Conservation (phyloP, 2,113 vertebrate species). For the Tretioscincus oriximinensis region DNA sequence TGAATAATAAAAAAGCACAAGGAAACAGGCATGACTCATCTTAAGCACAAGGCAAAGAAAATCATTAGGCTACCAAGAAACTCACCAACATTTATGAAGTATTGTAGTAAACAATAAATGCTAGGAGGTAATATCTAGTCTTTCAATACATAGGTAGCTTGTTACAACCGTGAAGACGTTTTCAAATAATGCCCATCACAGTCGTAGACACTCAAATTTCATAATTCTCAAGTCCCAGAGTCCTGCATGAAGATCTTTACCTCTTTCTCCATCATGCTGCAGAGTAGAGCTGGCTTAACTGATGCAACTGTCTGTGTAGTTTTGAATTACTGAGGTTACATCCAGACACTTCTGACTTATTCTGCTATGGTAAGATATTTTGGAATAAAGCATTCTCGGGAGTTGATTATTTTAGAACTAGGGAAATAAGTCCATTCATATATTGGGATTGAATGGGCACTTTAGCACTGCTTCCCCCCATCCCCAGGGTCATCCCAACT, state of each 20-base stretch:
- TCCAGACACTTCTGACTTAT: too few relatives aligned
- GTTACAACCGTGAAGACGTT: not conserved
- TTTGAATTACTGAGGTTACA: not conserved
- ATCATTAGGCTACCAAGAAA: not conserved
- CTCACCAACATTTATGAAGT: not conserved
- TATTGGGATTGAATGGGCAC: too few relatives aligned
- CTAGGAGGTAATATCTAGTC: too few relatives aligned
- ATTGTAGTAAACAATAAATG: not conserved
- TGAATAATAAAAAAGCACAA: conserved; percentile 1
- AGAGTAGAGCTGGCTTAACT: not conserved
- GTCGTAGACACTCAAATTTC: too few relatives aligned
- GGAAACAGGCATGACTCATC: not conserved
- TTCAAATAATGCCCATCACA: not conserved
- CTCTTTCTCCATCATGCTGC: not conserved
- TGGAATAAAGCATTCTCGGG: too few relatives aligned
- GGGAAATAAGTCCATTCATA: too few relatives aligned
- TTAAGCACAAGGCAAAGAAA: not conserved
- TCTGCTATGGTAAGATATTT: too few relatives aligned
- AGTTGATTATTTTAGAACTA: too few relatives aligned
- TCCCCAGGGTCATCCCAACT: too few relatives aligned
- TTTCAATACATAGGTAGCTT: not conserved
- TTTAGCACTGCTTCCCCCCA: too few relatives aligned
- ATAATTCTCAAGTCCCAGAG: too few relatives aligned
- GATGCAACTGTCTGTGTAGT: not conserved
- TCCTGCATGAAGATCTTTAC: too few relatives aligned